Percentiles rank a stretch among this genome's conserved stretches.
These are phyloP conservation scores for Colius striatus DNA, from an alignment of 2,113 vertebrate species.

Conservation along the genomic window DNA sequence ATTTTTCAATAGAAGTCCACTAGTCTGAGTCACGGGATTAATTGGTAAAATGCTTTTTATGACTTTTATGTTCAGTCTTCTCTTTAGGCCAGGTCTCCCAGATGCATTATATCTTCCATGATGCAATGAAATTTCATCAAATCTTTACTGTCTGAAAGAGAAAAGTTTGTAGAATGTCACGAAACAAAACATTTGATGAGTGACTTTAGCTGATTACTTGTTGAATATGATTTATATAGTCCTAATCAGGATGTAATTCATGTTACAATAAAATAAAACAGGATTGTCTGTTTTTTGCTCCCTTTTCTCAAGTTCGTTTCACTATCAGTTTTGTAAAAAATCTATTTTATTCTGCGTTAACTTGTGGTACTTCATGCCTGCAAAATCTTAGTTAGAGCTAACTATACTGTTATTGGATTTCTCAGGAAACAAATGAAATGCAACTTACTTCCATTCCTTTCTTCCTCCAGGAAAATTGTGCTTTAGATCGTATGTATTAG, in stretches of 20 bases:
- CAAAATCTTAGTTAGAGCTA: background rate
- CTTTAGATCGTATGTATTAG: background rate
- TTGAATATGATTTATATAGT: background rate
- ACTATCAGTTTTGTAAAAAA: background rate
- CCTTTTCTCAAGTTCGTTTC: background rate
- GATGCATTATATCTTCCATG: background rate
- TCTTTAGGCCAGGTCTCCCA: background rate
- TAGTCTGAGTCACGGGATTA: background rate
- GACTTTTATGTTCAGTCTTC: background rate
- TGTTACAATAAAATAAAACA: background rate
- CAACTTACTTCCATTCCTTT: background rate
- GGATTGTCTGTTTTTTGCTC: background rate
- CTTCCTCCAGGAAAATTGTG: background rate
- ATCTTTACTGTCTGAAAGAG: background rate
- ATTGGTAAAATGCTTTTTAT: background rate
- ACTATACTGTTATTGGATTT: background rate
- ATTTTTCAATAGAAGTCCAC: background rate
- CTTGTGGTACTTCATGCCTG: background rate
- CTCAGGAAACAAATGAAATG: background rate
- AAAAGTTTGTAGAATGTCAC: background rate
- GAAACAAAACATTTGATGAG: background rate
- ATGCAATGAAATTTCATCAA: background rate
- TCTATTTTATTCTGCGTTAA: background rate
- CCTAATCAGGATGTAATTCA: background rate
- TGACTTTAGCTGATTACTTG: background rate